Evolutionary conservation across 2,888 invertebrate genomes (phyloP), one percentile per base, ranked within the genome.

Genomic region (Campaea margaritaria): DNA sequence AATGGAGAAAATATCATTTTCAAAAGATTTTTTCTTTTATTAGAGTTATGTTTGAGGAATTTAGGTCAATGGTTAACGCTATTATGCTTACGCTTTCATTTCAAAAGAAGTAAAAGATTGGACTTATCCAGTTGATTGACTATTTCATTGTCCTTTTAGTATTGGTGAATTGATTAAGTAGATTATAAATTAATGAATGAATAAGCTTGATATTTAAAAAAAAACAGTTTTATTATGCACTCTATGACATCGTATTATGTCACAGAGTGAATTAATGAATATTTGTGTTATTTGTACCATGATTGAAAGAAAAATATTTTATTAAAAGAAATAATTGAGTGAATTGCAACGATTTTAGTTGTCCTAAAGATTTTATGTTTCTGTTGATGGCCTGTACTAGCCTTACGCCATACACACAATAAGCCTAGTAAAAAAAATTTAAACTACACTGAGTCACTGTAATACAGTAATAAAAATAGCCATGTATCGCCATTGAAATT

Each of bases 401-500:
- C n/a, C n/a, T n/a, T 21, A 21, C 21, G 21, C 21, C 5, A 21
- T 21, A 21, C 21, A n/a, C 12, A 12, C n/a, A 12, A 12, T 10
- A 12, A 36, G 36, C 83, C 1, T 13, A 14, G 4, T 14, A 39
- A 39, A 39, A 39, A 3, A 39, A 39, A 9, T 39, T 14, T 7
- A 39, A 39, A 13, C 13, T 39, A 14, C 39, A 84, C 83, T 81
- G 77, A 79, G 76, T 55, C 21, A 34, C 21, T 45, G 52, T 16
- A 13, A 0, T 45, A 45, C 28, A 31, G 45, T 31, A 31, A 48
- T 21, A 50, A 42, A 55, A 54, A 46, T 54, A 67, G 63, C 63
- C 68, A 76, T 74, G 76, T 82, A 81, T 80, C 69, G 76, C 81
- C 76, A 78, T 82, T 81, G 77, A 81, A 86, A 84, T 88, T 85